These are phyloP conservation scores for Meteorus colon DNA, from an alignment of 2,888 invertebrate genomes.

Conservation along the genomic window DNA sequence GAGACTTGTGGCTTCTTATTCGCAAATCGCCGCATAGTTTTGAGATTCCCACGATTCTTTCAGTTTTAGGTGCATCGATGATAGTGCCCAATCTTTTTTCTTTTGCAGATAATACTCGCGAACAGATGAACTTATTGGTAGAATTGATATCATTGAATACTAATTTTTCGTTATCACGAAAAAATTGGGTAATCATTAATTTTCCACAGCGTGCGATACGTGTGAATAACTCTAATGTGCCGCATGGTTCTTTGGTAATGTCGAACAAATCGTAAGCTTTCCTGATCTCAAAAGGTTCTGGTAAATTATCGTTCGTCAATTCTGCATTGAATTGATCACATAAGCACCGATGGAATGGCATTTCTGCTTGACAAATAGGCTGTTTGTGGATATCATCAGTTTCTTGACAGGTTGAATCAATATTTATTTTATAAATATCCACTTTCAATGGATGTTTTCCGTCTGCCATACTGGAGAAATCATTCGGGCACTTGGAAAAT, in stretches of 20 bases:
- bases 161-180: slow-evolving; percentile 56
- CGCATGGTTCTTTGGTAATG: slow-evolving; percentile 56
- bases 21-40: slow-evolving; percentile 55
- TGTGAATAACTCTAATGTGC: slow-evolving; percentile 61
- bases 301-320: slow-evolving; percentile 51
- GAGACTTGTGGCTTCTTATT: too few species aligned
- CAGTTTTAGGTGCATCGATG: slow-evolving; percentile 37
- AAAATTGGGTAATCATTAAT: slow-evolving; percentile 63
- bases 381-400: slow-evolving; percentile 32
- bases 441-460: slow-evolving; percentile 51
- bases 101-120: slow-evolving; percentile 43
- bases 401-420: slow-evolving; percentile 35
- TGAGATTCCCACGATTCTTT: slow-evolving; percentile 54
- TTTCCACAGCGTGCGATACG: slow-evolving; percentile 65
- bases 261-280: slow-evolving; percentile 58
- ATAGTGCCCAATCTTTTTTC: slow-evolving; percentile 35
- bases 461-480: slow-evolving; percentile 47
- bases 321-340: slow-evolving; percentile 56
- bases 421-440: slow-evolving; percentile 45
- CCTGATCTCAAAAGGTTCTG: slow-evolving; percentile 53
- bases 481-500: slow-evolving; percentile 53
- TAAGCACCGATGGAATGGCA: slow-evolving; percentile 55
- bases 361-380: slow-evolving; percentile 50
- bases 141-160: slow-evolving; percentile 61
- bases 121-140: slow-evolving; percentile 57